Conservation (phyloP, 37 sponge, comb jelly and placozoan species). For the Hexactinellida sp. region DNA sequence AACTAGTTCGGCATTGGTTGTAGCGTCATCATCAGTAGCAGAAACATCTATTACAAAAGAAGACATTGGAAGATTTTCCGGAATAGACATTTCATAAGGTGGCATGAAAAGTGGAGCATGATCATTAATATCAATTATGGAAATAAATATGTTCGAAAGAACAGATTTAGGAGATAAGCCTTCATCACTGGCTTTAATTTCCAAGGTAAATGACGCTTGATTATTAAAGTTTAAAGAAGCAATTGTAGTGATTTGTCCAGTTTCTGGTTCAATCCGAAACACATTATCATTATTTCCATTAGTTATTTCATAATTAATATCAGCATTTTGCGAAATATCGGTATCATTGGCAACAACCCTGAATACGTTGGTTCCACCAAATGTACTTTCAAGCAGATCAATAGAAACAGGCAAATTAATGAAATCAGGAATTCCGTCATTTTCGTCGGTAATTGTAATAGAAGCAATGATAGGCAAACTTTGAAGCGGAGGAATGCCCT, state of each 20-base stretch:
- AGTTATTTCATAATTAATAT: not conserved
- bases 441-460: not conserved
- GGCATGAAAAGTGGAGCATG: conserved; percentile 13
- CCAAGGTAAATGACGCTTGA: not conserved
- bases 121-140: conserved; percentile 17
- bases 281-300: not conserved
- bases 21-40: conserved; percentile 10
- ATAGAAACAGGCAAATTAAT: not conserved
- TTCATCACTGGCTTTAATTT: not conserved
- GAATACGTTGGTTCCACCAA: not conserved
- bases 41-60: not conserved
- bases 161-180: not conserved
- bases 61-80: not conserved
- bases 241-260: not conserved
- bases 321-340: not conserved
- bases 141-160: not conserved
- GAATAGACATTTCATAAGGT: conserved; percentile 10
- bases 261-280: conserved; percentile 12
- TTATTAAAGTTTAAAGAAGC: not conserved
- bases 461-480: not conserved
- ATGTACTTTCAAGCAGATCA: not conserved
- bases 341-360: not conserved
- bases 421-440: not conserved
- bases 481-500: not conserved
- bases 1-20: not conserved